Evolutionary conservation across 2,113 vertebrate species (phyloP), one percentile per base, ranked within the genome.

Genomic region (Cairina moschata): DNA sequence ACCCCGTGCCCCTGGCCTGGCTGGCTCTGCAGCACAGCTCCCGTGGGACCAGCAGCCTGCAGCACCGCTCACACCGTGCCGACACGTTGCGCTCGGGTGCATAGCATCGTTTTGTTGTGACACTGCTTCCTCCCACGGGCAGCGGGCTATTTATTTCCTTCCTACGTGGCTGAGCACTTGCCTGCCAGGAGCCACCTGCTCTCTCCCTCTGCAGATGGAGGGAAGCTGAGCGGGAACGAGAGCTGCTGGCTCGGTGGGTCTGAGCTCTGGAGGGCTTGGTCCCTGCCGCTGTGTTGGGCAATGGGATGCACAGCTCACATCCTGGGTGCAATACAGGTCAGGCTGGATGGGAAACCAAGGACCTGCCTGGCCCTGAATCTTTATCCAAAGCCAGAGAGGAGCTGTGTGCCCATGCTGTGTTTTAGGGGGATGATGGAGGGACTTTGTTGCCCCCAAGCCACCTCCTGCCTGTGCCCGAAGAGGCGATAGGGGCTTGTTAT

Each of bases 1-100:
- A 0, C 28, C 18, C 52, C 3, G 0, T 8, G 58, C 15, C 11
- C 40, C 28, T 3, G 0, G 34, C 75, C 52, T 58, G 2, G 0
- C 73, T 74, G 58, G 76, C 28, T 58, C 44, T 20, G 46, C 65
- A 42, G 40, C 20, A 0, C 17, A 1, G 60, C 36, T 67, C 65
- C 71, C 11, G 3, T 0, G 2, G n/a, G 40, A 44, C 72, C 4
- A 0, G 42, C 59, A 26, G 55, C 3, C 26, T 13, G 32, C 55
- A 16, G n/a, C 63, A n/a, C 72, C 38, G 4, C 74, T 54, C 59
- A 5, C 81, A 44, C 62, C 0, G 0, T 14, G 69, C 11, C 2
- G 7, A 42, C 9, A 6, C 6, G 42, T 46, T 29, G 62, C 7
- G 0, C 65, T 46, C 1, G 4, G 63, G 55, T 8, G 1, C 0